Base-by-base conservation (phyloP, 2,113 vertebrate genomes). In the Psittacula cyanocephala region DNA sequence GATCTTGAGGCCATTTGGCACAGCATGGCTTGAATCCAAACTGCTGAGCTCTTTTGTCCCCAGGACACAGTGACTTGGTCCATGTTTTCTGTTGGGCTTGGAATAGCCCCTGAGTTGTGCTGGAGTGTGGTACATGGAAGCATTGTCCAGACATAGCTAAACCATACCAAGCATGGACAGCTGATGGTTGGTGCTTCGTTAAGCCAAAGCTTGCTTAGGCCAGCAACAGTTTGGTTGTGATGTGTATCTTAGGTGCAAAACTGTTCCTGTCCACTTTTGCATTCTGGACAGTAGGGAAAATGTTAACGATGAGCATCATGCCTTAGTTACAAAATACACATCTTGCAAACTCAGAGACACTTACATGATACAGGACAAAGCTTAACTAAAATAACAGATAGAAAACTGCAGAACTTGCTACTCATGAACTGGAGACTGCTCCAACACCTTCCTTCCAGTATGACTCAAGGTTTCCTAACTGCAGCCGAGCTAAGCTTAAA, bases 1-100 rank as follows among this genome's bases (percentile, higher is more conserved):
- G 67, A 69, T 62, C 33, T 75, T 25, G 23, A 82, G 43, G 46
- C 14, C 6, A 44, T 18, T 33, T 59, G 65, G 68, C 46, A 37
- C 43, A 81, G 33, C 13, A 0, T 0, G 27, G 19, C 11, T 63
- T 53, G 24, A 7, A 24, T 11, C 17, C 20, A 1, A 33, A 2
- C 18, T 31, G 39, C 77, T 29, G 65, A 85, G 69, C 22, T 60
- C 10, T 13, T 47, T 29, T 3, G 19, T 50, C 10, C 50, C 22
- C 50, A 25, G 1, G 20, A 11, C 50, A 14, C 4, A 4, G 37
- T 3, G 25, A 20, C 5, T 35, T 17, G 23, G 57, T 49, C 44
- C 0, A 0, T 44, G 50, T 2, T 75, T 29, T 7, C 39, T 62
- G 1, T 3, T 28, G 50, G 83, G 39, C 0, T 3, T 35, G 37